Base-by-base conservation (phyloP, 2,797 vertebrate species). In the Mus spretus region DNA sequence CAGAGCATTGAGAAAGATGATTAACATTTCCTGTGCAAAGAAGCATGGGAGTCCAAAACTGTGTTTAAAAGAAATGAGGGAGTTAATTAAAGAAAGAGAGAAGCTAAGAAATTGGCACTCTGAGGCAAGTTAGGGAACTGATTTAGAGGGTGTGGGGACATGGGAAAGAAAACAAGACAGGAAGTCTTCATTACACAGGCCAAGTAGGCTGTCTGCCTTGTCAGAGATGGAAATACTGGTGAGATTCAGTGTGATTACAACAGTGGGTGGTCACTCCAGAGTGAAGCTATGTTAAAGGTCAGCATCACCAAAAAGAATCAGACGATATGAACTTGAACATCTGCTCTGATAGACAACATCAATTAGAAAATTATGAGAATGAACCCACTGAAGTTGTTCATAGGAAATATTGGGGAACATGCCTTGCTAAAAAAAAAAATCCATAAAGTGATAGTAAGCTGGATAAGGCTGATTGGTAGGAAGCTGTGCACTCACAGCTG, bases 91-190 rank as follows among this genome's bases (percentile, higher is more conserved):
- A 72, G 28, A 82, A 91, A 92, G 67, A 89, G 31, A 93, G 37
- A 61, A 85, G 31, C 26, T 57, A 31, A 92, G 63, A 80, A 83
- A 93, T 70, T 90, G 57, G 74, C 78, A 37, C 80, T 90, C 61
- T 63, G 24, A 74, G 19, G 75, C 34, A 77, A 88, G 26, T 95
- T 94, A 87, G 17, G 84, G 50, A 96, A 92, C 13, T 92, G 15
- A 97, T 65, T 88, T 90, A 88, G 3, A 50, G 78, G 67, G 85
- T 95, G 90, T 96, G 89, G 79, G 22, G 70, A 97, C 88, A 93
- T 93, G 72, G 87, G 85, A 97, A 93, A 95, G 87, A 94, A 97
- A 96, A 93, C 20, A 92, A 93, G 85, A 97, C 85, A 97, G 90
- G 95, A 97, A 95, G 85, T 89, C 90, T 75, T 85, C 92, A 90